Evolutionary conservation across 1,140 invertebrate genomes (phyloP).

Genomic region (Ooceraea biroi): DNA sequence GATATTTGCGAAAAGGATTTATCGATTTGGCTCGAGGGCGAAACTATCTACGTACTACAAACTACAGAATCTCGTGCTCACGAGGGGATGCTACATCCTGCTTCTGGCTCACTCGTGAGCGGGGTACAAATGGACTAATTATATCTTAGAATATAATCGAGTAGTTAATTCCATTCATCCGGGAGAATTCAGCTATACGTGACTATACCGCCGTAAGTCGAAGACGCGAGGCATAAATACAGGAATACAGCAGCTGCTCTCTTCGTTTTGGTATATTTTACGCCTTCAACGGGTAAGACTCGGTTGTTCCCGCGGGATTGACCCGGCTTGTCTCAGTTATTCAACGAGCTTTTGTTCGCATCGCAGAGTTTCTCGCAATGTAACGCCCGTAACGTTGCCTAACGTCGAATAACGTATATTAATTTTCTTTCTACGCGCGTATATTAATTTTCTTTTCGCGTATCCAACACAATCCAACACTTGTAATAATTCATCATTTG

Average conservation of each 20-base stretch:
- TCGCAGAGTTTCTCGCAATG: conserved; percentile 15
- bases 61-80: conserved; percentile 24
- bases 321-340: conserved; percentile 35
- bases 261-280: conserved; percentile 29
- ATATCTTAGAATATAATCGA: conserved; percentile 69
- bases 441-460: conserved; percentile 53
- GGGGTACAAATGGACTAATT: conserved; percentile 71
- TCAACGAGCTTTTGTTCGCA: conserved; percentile 40
- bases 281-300: conserved; percentile 11
- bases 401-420: conserved; percentile 33
- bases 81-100: conserved; percentile 11
- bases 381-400: conserved; percentile 7
- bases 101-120: conserved; percentile 64
- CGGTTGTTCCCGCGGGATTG: background rate
- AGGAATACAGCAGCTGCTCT: conserved; percentile 6
- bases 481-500: conserved; percentile 55
- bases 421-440: conserved; percentile 35
- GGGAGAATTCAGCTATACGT: conserved; percentile 65
- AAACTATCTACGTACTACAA: conserved; percentile 3
- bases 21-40: background rate
- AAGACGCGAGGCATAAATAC: conserved; percentile 54
- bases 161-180: conserved; percentile 70
- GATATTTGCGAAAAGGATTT: background rate
- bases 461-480: background rate
- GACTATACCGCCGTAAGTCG: conserved; percentile 61